Evolutionary conservation across 2,888 invertebrate species (phyloP).

Genomic region (Platynereis dumerilii): DNA sequence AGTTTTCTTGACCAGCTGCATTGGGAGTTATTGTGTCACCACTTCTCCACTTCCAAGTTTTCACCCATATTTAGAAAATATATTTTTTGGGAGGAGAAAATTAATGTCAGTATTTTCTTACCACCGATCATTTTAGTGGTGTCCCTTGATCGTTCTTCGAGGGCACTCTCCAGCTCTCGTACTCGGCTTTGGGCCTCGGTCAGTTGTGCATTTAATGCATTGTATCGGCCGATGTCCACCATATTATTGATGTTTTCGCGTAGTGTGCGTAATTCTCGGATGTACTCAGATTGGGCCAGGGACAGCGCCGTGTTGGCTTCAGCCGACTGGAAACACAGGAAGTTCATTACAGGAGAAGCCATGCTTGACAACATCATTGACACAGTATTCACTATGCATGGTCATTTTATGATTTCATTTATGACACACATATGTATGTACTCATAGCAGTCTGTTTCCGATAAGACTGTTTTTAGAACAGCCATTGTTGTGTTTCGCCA

Average conservation of each 20-base stretch:
- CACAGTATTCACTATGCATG: background rate
- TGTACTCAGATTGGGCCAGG: slow-evolving; percentile 45
- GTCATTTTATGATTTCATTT: too few species aligned
- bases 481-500: too few species aligned
- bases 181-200: slow-evolving; percentile 46
- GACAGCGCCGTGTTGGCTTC: slow-evolving; percentile 46
- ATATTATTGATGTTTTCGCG: slow-evolving; percentile 41
- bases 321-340: slow-evolving; percentile 39
- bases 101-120: too few species aligned
- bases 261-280: slow-evolving; percentile 43
- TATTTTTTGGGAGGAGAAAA: too few species aligned
- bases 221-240: slow-evolving; percentile 48
- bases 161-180: slow-evolving; percentile 43
- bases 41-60: too few species aligned
- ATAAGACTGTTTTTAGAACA: too few species aligned
- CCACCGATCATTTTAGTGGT: slow-evolving; percentile 41
- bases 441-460: too few species aligned
- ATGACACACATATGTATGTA: too few species aligned
- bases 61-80: too few species aligned
- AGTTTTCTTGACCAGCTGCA: too few species aligned
- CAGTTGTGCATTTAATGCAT: slow-evolving; percentile 46
- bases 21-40: too few species aligned
- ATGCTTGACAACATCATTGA: background rate
- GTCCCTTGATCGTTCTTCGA: slow-evolving; percentile 40
- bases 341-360: background rate